These are phyloP conservation scores for Cyclopterus lumpus DNA, from an alignment of 2,797 vertebrate genomes.

Conservation along the genomic window DNA sequence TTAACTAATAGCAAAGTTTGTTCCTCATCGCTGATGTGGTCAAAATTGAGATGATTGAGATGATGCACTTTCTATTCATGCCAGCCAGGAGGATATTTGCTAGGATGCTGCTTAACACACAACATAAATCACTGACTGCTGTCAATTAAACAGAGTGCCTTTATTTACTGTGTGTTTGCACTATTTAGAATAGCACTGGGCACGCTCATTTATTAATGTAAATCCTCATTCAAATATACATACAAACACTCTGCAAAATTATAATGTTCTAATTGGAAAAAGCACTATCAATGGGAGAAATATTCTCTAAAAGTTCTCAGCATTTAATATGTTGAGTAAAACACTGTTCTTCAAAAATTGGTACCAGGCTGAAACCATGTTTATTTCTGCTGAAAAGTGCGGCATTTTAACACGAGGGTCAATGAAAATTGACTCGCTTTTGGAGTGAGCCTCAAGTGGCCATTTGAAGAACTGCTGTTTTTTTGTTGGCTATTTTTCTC, in stretches of 20 bases:
- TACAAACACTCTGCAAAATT: conserved; percentile 22
- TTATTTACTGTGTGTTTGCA: conserved; percentile 54
- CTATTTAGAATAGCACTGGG: conserved; percentile 10
- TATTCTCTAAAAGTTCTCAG: neutral
- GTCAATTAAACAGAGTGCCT: conserved; percentile 76
- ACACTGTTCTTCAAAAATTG: neutral
- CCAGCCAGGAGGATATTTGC: conserved; percentile 45
- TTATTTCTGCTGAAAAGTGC: neutral
- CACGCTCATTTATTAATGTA: conserved; percentile 52
- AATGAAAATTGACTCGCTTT: too few relatives aligned
- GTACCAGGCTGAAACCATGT: too few relatives aligned
- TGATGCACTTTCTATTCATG: conserved; percentile 44
- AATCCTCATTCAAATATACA: conserved; percentile 35
- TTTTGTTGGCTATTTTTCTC: neutral
- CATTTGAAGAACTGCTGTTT: too few relatives aligned
- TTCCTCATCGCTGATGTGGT: conserved; percentile 51
- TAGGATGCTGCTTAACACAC: conserved; percentile 59
- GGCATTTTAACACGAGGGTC: neutral
- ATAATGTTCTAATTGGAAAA: conserved; percentile 28
- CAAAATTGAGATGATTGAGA: conserved; percentile 60
- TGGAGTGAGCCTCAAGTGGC: too few relatives aligned
- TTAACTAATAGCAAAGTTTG: conserved; percentile 22
- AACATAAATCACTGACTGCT: conserved; percentile 70
- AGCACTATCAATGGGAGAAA: neutral
- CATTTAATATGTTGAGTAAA: neutral